Evolutionary conservation across 2,888 invertebrate species (phyloP).

Genomic region (Seira ritae): DNA sequence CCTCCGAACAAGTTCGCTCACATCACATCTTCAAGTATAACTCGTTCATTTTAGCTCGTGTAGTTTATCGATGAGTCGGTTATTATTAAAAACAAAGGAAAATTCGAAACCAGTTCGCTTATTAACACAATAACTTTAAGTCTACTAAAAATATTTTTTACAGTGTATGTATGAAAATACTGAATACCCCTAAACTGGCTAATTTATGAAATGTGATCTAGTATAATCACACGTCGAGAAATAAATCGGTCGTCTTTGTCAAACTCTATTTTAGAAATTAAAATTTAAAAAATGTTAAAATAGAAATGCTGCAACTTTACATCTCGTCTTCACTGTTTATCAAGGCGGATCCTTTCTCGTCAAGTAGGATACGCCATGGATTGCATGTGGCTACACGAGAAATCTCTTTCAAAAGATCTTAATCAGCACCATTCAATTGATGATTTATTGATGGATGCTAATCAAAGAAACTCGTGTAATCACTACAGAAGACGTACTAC

Average conservation of each 20-base stretch:
- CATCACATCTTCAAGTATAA: too few relatives aligned
- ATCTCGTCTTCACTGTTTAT: too few relatives aligned
- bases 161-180: slow-evolving; percentile 18
- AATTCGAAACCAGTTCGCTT: too few relatives aligned
- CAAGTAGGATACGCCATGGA: background rate
- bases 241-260: background rate
- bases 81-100: too few relatives aligned
- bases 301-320: too few relatives aligned
- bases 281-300: background rate
- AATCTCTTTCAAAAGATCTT: background rate
- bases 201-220: background rate
- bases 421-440: background rate
- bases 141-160: too few relatives aligned
- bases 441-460: background rate
- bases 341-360: too few relatives aligned
- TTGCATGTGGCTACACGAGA: background rate
- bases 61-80: too few relatives aligned
- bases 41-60: too few relatives aligned
- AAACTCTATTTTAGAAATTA: background rate
- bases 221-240: background rate
- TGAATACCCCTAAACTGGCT: slow-evolving; percentile 21
- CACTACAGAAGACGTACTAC: background rate
- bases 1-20: too few relatives aligned
- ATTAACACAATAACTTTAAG: too few relatives aligned
- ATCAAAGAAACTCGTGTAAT: background rate